These are phyloP conservation scores for Dastarcus helophoroides DNA, from an alignment of 2,888 invertebrate genomes.

Conservation along the genomic window DNA sequence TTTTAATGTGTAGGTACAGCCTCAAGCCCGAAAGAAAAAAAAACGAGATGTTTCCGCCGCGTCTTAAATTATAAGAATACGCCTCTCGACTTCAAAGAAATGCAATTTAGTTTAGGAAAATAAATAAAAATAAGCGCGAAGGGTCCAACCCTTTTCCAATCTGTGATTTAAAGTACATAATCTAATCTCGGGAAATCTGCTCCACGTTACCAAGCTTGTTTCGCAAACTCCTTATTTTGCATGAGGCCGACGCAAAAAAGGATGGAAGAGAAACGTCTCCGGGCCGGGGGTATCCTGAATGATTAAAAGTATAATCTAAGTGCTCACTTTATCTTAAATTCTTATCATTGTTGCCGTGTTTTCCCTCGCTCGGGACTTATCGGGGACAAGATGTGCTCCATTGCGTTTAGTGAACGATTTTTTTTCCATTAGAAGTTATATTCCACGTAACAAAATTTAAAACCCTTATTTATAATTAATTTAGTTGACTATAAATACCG, in stretches of 20 bases:
- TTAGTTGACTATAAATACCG: no score
- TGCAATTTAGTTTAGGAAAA: conserved; percentile 7
- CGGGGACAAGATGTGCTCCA: no score
- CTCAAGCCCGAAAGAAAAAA: no score
- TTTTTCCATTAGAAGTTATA: no score
- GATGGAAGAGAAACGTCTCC: conserved; percentile 14
- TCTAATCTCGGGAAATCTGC: conserved; percentile 20
- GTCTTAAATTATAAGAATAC: no score
- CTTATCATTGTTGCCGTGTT: no score
- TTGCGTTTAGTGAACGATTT: no score
- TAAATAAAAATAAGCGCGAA: conserved; percentile 14
- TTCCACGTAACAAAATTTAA: no score
- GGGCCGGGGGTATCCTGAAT: no score
- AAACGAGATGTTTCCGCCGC: conserved; percentile 1
- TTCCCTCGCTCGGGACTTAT: no score
- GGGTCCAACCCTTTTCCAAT: conserved; percentile 23
- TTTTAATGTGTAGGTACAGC: no score
- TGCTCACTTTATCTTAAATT: conserved; percentile 27
- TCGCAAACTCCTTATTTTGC: conserved; percentile 1
- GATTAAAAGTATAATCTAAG: conserved; percentile 34
- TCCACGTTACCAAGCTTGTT: neutral
- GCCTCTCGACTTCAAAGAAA: conserved; percentile 5
- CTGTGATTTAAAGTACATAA: conserved; percentile 30
- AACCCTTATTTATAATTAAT: no score
- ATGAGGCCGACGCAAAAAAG: conserved; percentile 9